Evolutionary conservation across 2,888 invertebrate genomes (phyloP).

Genomic region (Eutolmus rufibarbis): DNA sequence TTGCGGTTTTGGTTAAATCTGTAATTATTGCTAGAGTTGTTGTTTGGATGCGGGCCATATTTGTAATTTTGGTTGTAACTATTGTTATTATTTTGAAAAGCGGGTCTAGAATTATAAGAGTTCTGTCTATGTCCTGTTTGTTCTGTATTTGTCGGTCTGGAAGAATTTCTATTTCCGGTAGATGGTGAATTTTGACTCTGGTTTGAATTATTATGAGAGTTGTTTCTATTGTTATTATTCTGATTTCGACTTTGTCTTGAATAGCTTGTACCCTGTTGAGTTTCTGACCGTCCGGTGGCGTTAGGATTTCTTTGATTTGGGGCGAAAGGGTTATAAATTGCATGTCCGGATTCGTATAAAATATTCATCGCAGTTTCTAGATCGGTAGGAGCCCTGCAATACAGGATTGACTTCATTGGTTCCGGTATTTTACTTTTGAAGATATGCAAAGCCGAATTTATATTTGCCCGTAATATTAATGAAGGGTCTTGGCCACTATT

Average conservation of each 20-base stretch:
- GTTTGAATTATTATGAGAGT: not conserved
- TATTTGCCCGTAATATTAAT: not conserved
- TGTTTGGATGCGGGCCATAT: too few relatives aligned
- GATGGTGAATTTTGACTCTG: not conserved
- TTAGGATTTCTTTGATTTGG: not conserved
- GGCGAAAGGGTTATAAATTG: not conserved
- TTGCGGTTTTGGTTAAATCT: too few relatives aligned
- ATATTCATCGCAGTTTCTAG: not conserved
- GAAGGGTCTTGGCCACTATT: not conserved
- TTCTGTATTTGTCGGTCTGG: not conserved
- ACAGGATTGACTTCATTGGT: constrained; percentile 5
- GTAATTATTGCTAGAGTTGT: too few relatives aligned
- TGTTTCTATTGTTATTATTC: not conserved
- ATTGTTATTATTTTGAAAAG: too few relatives aligned
- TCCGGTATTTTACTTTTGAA: constrained; percentile 27
- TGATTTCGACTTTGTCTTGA: not conserved
- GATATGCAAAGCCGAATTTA: not conserved
- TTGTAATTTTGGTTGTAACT: too few relatives aligned
- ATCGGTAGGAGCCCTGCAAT: not conserved
- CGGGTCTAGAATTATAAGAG: not conserved
- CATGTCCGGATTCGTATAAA: not conserved
- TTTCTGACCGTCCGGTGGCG: not conserved
- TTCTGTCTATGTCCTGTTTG: too few relatives aligned
- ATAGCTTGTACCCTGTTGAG: not conserved
- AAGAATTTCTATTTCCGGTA: too few relatives aligned